Base-by-base conservation (phyloP, 2,113 vertebrate species). In the Triplophysa siluroides region DNA sequence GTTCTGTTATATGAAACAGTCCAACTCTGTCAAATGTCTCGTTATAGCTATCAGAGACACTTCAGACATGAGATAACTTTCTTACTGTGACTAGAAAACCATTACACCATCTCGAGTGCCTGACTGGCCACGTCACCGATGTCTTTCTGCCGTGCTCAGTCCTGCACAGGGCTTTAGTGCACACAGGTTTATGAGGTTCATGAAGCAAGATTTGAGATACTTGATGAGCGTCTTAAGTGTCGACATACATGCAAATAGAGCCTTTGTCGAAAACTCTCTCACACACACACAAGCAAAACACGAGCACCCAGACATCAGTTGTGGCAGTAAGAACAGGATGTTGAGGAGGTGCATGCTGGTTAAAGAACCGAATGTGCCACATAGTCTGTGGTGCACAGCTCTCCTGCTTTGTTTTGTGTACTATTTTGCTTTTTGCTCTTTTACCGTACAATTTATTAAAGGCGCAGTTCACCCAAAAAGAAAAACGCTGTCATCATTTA, bases 181-280 rank as follows among this genome's bases (percentile, higher is more conserved):
- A 84, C 76, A 78, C 83, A 85, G 78, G 83, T 84, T 86, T 78
- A 80, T 62, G 76, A 82, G 82, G 78, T 82, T 81, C 63, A 74
- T 72, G 29, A 41, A 41, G 14, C 54, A 58, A 77, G 54, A 47
- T 43, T 56, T 68, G 0, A 38, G 33, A 24, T 60, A 60, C 38
- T 41, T 11, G 23, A 26, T 52, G 68, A 76, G 21, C 64, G 38
- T 33, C 68, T 71, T 64, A 68, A 64, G 47, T 52, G 69, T 18
- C 43, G 47, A 63, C 63, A 50, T 26, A 52, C 52, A 63, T 75
- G 29, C 82, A 50, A 66, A 45, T 50, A 45, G 23, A 79, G 68
- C 70, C 52, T 61, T 54, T 60, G 33, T 60, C 60, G 70, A 38
- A 79, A 38, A 41, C 76, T 33, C 75, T 33, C 19, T 1, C 41